Percentiles rank a stretch among this genome's conserved stretches.
phyloP scores from a whole-genome alignment of 2,888 invertebrate genomes.

The Pantelozetes paolii region DNA sequence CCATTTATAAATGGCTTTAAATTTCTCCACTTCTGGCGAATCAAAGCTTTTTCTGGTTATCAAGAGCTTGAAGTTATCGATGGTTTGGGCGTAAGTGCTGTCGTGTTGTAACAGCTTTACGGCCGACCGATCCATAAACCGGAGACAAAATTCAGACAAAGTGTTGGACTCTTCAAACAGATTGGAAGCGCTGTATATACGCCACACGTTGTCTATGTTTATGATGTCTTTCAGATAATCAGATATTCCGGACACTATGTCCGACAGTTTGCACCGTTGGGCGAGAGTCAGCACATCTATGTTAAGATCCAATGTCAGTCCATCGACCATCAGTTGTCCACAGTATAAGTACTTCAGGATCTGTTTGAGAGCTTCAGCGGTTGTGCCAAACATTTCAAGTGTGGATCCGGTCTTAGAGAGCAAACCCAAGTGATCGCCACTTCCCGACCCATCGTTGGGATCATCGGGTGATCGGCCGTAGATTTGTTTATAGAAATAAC shows the following conservation, averaged over 20 bases:
- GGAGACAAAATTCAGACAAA: slow-evolving; percentile 15
- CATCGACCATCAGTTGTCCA: slow-evolving; percentile 2
- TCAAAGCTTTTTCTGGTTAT: slow-evolving; percentile 18
- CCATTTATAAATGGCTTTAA: slow-evolving; percentile 29
- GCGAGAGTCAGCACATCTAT: slow-evolving; percentile 6
- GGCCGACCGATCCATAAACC: slow-evolving; percentile 23
- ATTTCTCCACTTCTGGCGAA: slow-evolving; percentile 25
- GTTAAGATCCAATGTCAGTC: background rate
- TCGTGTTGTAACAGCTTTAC: slow-evolving; percentile 15
- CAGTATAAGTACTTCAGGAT: slow-evolving; percentile 23
- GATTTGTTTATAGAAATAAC: background rate
- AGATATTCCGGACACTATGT: background rate
- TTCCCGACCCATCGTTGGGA: no score
- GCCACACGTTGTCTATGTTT: slow-evolving; percentile 21
- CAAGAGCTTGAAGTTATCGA: slow-evolving; percentile 10
- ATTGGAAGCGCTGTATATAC: slow-evolving; percentile 6
- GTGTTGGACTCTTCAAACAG: slow-evolving; percentile 11
- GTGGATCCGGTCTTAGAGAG: background rate
- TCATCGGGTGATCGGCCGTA: background rate
- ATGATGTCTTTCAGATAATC: slow-evolving; percentile 20
- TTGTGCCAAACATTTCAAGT: slow-evolving; percentile 9
- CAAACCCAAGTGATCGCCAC: background rate
- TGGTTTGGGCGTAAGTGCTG: background rate
- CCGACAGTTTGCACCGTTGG: background rate
- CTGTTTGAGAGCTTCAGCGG: background rate